These are phyloP conservation scores for Gymnogyps californianus DNA, from an alignment of 2,113 vertebrate species.

Conservation along the genomic window DNA sequence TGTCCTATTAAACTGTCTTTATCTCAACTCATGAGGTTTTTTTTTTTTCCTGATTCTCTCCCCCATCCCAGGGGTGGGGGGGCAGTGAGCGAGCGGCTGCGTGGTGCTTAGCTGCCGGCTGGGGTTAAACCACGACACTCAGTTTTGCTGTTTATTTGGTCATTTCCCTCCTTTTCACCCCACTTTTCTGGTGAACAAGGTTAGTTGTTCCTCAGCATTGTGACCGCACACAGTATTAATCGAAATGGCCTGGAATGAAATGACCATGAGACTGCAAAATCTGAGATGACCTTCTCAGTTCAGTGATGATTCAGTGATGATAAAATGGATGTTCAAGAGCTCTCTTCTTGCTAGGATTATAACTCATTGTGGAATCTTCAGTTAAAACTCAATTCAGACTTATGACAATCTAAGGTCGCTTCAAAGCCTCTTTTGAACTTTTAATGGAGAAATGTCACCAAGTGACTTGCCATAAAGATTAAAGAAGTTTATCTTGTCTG, in stretches of 20 bases:
- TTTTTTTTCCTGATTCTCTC: too few species aligned
- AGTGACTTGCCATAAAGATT: not conserved
- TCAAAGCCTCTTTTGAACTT: not conserved
- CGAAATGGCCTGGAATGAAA: not conserved
- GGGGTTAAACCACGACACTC: too few species aligned
- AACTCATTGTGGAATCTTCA: not conserved
- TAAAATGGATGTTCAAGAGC: not conserved
- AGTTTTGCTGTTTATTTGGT: not conserved
- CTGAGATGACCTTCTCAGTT: conserved; percentile 13
- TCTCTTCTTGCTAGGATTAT: not conserved
- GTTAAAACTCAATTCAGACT: not conserved
- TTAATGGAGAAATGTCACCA: not conserved
- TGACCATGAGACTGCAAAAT: not conserved
- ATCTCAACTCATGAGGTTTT: too few species aligned
- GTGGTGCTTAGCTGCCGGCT: too few species aligned
- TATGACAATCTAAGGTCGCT: not conserved
- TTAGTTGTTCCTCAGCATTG: not conserved
- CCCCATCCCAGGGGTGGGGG: too few species aligned
- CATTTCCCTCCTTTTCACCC: not conserved
- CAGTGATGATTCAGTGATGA: not conserved
- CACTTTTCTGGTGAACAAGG: not conserved
- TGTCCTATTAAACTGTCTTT: too few species aligned
- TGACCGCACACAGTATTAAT: not conserved
- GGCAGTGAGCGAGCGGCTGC: too few species aligned
- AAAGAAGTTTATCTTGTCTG: not conserved